Base-by-base conservation (phyloP, 2,113 vertebrate genomes). In the Mastomys coucha region DNA sequence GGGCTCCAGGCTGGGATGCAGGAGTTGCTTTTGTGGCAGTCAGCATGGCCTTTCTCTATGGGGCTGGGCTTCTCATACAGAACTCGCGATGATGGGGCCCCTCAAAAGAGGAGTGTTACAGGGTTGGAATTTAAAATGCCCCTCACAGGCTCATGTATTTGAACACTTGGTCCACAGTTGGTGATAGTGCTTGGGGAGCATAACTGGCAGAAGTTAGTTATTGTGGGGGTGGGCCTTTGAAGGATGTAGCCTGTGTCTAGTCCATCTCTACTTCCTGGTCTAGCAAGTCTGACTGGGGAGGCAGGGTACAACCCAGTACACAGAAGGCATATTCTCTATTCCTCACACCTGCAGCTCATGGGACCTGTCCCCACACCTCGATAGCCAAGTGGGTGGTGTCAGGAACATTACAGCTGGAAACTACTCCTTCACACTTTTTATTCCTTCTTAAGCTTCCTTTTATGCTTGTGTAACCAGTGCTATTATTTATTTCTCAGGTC, bases 81-180 rank as follows among this genome's bases (percentile, higher is more conserved):
- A 58, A 5, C 42, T 14, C 2, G 0, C 2, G 6, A 56, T 63
- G 19, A 6, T 63, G 39, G 24, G 45, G 22, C 51, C n/a, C 12
- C 69, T 91, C 63, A 28, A 53, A 28, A 60, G 85, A 77, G 28
- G 60, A 87, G 33, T 14, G 82, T 20, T 33, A 9, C 31, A 20
- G 17, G 81, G 60, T 45, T 86, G 45, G 82, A 45, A 67, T 86
- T 14, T 45, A 11, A 63, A 31, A 45, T 67, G 82, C 45, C 60
- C 60, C 58, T 45, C 82, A 65, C 16, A 20, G n/a, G 60, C 8
- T 85, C 26, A 65, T 19, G 39, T 42, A 16, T 8, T 42, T 42
- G 36, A 42, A 63, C 24, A 28, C n/a, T 45, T 65, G 81, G n/a
- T 63, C 12, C 58, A 22, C n/a, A 45, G 22, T 39, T 85, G 58